phyloP scores from a whole-genome alignment of 2,888 invertebrate species.

The Luperina nickerlii region DNA sequence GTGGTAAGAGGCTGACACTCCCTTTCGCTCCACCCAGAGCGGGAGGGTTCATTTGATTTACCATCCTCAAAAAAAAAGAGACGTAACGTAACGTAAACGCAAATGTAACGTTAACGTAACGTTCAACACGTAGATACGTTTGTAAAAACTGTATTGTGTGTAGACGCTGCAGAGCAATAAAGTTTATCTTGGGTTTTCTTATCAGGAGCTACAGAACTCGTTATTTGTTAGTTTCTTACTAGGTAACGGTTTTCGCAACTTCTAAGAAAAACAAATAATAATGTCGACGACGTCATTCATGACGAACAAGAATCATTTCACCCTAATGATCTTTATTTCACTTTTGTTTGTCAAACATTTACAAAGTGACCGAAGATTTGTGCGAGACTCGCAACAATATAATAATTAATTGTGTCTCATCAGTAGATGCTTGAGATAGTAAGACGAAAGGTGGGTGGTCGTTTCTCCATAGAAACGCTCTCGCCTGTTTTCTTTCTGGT shows the following conservation, averaged over 20 bases:
- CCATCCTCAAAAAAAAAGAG: too few relatives aligned
- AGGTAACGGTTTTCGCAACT: slow-evolving; percentile 36
- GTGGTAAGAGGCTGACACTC: too few relatives aligned
- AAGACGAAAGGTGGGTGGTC: too few relatives aligned
- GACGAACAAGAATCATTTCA: slow-evolving; percentile 28
- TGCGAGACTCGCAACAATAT: neutral
- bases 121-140: neutral
- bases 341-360: slow-evolving; percentile 30
- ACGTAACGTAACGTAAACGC: neutral
- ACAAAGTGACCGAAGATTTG: slow-evolving; percentile 2
- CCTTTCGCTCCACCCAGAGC: too few relatives aligned
- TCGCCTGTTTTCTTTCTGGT: too few relatives aligned
- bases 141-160: slow-evolving; percentile 11
- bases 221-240: slow-evolving; percentile 51
- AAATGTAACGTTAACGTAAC: neutral
- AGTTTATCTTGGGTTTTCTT: slow-evolving; percentile 62
- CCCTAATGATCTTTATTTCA: slow-evolving; percentile 11
- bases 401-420: neutral
- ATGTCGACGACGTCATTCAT: neutral
- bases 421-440: neutral
- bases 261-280: slow-evolving; percentile 26
- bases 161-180: slow-evolving; percentile 43
- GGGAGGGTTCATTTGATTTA: too few relatives aligned
- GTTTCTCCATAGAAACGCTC: too few relatives aligned
- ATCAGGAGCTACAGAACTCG: slow-evolving; percentile 49